Conservation (phyloP, 1,140 invertebrate species). For the Euura lappo region DNA sequence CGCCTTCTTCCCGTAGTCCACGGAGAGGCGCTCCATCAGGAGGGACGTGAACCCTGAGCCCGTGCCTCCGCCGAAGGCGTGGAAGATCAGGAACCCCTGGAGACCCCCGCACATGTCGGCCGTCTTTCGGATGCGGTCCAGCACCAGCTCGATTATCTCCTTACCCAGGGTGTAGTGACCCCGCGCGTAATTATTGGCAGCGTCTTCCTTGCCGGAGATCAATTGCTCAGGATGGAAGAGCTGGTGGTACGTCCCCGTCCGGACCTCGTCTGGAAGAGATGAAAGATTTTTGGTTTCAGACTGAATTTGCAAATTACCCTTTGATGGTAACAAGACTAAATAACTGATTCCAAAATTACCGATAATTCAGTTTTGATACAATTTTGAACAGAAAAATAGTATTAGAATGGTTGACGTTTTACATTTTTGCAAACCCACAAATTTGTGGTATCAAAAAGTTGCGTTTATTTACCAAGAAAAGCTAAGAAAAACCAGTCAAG, state of each 20-base stretch:
- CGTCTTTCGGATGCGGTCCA: conserved; percentile 51
- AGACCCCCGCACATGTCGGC: conserved; percentile 68
- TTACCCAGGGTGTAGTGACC: conserved; percentile 73
- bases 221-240: conserved; percentile 73
- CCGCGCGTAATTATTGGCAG: conserved; percentile 51
- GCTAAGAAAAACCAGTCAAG: no score
- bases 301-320: no score
- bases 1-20: conserved; percentile 72
- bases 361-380: no score
- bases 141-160: conserved; percentile 63
- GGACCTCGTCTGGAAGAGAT: conserved; percentile 63
- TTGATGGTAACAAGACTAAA: no score
- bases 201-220: conserved; percentile 74
- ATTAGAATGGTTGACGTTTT: no score
- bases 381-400: no score
- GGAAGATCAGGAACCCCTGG: conserved; percentile 72
- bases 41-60: conserved; percentile 79
- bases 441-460: no score
- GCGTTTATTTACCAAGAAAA: no score
- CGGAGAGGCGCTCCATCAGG: conserved; percentile 77
- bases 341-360: no score
- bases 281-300: conserved; percentile 4
- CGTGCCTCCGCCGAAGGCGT: conserved; percentile 70
- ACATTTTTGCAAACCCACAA: no score
- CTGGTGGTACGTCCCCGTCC: conserved; percentile 69